A percentile compares a stretch with the other conserved stretches of the same genome.
Evolutionary conservation across 1,140 invertebrate species (phyloP).

Genomic region (Cardiocondyla obscurior): DNA sequence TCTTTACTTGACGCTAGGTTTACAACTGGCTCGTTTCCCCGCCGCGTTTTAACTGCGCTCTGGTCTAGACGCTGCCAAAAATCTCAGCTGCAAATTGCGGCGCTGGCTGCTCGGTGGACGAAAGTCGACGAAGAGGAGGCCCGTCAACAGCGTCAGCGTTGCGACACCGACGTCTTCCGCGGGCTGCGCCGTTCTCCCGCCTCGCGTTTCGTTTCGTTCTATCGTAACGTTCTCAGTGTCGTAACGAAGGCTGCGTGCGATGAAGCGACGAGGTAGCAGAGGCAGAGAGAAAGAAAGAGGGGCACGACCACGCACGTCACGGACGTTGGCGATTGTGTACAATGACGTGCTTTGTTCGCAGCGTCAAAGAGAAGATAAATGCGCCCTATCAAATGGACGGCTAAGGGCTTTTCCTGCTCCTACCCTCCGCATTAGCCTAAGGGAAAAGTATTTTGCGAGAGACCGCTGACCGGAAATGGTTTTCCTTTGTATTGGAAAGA

Average conservation of each 20-base stretch:
- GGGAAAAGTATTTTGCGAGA: not conserved
- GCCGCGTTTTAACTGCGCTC: conserved; percentile 5
- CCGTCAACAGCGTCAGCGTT: conserved; percentile 31
- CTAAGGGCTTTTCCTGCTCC: conserved; percentile 16
- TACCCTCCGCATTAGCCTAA: too few relatives aligned
- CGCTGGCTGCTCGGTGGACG: conserved; percentile 8
- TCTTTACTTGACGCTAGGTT: not conserved
- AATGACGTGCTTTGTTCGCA: conserved; percentile 41
- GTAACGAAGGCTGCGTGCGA: conserved; percentile 42
- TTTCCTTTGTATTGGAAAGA: not conserved
- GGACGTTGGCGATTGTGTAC: not conserved
- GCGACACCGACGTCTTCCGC: conserved; percentile 35
- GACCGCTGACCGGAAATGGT: too few relatives aligned
- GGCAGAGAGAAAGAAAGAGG: conserved; percentile 20
- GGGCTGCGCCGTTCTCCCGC: conserved; percentile 35
- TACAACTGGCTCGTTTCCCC: not conserved
- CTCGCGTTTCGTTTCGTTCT: conserved; percentile 21
- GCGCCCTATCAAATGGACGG: not conserved
- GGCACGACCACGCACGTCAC: conserved; percentile 46
- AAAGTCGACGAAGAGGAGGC: not conserved
- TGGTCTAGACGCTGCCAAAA: conserved; percentile 36
- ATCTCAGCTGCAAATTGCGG: conserved; percentile 1
- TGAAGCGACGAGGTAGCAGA: conserved; percentile 8
- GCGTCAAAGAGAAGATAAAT: not conserved
- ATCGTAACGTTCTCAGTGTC: conserved; percentile 29